Evolutionary conservation across 92 coral and sea anemone genomes (phyloP), one percentile per base, ranked within the genome.

Genomic region (Virgularia gustaviana): DNA sequence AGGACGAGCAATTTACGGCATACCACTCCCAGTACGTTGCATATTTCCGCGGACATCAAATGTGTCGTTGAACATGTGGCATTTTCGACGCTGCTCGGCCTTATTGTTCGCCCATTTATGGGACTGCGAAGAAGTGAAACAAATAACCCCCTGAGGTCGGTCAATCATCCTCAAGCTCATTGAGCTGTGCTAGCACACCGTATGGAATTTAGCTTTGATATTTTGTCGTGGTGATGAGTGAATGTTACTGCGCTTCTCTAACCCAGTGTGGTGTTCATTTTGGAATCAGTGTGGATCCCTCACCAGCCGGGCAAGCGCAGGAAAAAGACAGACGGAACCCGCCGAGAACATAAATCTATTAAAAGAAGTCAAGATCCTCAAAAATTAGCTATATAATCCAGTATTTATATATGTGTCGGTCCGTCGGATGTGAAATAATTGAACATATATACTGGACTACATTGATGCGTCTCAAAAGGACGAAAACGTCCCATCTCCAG

Each of bases 61-160:
- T n/a, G 12, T 31, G 49, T 25, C 19, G 23, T 32, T 15, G 22
- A 68, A 30, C 61, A 49, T 30, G 28, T 68, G 60, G 75, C 45
- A 49, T 68, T 45, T 68, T 49, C 15, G 61, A 68, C 30, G 12
- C 19, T 30, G 13, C 75, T 68, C 60, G 75, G 60, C 61, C 9
- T 25, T 51, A 44, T 41, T 3, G 75, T 68, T 47, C 75, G 75
- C 51, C 75, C 61, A 68, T 68, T 68, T 68, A 68, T 49, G 75
- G 75, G 75, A 49, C 61, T 49, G 51, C 8, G 11, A 20, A 33
- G 45, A n/a, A 68, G 13, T 38, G 45, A 68, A 68, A 68, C 49
- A 47, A 68, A 47, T 47, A 36, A 55, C 75, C 75, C 75, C 75
- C 75, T 68, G 36, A 2, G 36, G 75, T 1, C 25, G 22, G 45